Base-by-base conservation (phyloP, 2,888 invertebrate genomes). In the Colostygia pectinataria region DNA sequence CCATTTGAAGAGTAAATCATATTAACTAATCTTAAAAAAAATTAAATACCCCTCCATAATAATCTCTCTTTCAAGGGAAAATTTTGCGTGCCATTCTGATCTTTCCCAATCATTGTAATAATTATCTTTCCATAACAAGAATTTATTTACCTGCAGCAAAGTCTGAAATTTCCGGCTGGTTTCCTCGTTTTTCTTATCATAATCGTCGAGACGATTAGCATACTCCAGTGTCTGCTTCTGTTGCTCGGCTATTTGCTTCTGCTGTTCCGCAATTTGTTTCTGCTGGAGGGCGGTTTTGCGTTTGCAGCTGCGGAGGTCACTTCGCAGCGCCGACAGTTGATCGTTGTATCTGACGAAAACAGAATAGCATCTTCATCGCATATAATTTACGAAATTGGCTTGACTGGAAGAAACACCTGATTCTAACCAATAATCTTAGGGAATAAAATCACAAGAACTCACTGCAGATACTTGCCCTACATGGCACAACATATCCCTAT, bases 171-270 rank as follows among this genome's bases (percentile, higher is more conserved):
- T 97, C 47, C 96, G 92, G 39, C 96, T 95, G 53, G 95, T 96
- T 77, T 97, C 97, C 71, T 97, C 97, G 75, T 96, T 96, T 75
- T 97, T 97, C 82, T 96, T 97, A 68, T 97, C 97, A 65, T 96
- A 95, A 68, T 97, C 97, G 68, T 97, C 97, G 54, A 97, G 91
- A n/a, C 96, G 93, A 71, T 94, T 95, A 0, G 95, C 95, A 74
- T 96, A 96, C 68, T 95, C 95, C 57, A 95, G 72, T 0, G 94
- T 93, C 74, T 95, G 95, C 64, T 95, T 95, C 66, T 94, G 94
- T 68, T 94, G 94, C 61, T 94, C 94, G 0, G 94, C 92, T 29
- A 94, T 83, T 59, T 94, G 91, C 68, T 94, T 94, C 72, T 94
- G 94, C 67, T 94, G 94, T 63, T 95, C 95, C 0, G 93, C 92